These are phyloP conservation scores for Caradrina kadenii DNA, from an alignment of 2,888 invertebrate genomes.

Conservation along the genomic window DNA sequence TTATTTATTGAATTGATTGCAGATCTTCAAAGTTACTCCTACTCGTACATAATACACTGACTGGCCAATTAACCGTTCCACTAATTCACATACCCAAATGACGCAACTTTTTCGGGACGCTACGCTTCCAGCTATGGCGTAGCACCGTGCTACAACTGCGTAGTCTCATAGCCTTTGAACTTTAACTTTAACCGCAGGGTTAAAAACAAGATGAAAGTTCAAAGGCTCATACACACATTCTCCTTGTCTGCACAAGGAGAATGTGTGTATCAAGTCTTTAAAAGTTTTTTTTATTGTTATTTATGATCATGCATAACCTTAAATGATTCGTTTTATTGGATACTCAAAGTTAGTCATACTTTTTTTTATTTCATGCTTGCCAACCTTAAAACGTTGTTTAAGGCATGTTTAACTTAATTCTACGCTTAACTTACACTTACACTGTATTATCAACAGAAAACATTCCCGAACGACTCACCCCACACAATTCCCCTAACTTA, in stretches of 20 bases:
- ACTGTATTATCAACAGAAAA: not conserved
- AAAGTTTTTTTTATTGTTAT: too few relatives aligned
- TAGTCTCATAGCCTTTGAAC: not conserved
- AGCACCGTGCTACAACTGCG: constrained; percentile 13
- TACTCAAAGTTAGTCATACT: too few relatives aligned
- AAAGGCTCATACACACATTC: too few relatives aligned
- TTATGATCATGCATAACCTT: too few relatives aligned
- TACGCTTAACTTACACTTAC: not conserved
- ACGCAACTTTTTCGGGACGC: not conserved
- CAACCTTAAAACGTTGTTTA: not conserved
- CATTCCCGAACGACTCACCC: not conserved
- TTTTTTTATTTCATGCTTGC: too few relatives aligned
- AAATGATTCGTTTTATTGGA: too few relatives aligned
- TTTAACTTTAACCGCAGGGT: not conserved
- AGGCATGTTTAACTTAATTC: not conserved
- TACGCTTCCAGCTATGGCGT: not conserved
- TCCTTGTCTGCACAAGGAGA: too few relatives aligned
- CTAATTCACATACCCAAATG: not conserved
- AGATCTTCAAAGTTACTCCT: not conserved
- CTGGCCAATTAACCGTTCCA: not conserved
- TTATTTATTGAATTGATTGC: not conserved
- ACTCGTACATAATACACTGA: not conserved
- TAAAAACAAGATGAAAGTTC: too few relatives aligned
- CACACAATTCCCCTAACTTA: not conserved
- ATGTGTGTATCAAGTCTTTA: too few relatives aligned